A percentile compares a stretch with the other conserved stretches of the same genome.
These are phyloP conservation scores for Acleris emargana DNA, from an alignment of 2,888 invertebrate genomes.

Conservation along the genomic window DNA sequence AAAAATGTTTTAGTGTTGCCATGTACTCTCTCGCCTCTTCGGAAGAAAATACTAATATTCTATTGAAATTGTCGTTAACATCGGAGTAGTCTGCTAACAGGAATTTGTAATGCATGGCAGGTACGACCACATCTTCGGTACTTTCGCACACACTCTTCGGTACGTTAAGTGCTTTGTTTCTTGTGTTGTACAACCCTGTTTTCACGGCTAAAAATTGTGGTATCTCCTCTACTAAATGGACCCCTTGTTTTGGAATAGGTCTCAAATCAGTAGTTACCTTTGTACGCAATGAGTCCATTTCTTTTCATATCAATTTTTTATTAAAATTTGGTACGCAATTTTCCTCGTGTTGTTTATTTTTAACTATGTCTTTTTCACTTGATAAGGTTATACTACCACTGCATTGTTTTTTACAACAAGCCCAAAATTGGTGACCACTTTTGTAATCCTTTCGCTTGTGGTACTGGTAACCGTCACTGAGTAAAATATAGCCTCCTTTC, in stretches of 20 bases:
- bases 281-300: slow-evolving; percentile 6
- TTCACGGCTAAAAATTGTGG: slow-evolving; percentile 8
- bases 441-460: slow-evolving; percentile 2
- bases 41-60: slow-evolving; percentile 15
- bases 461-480: not conserved
- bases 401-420: no score
- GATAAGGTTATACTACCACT: not conserved
- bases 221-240: slow-evolving; percentile 14
- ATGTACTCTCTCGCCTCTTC: slow-evolving; percentile 2
- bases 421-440: slow-evolving; percentile 3
- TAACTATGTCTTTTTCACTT: slow-evolving; percentile 2
- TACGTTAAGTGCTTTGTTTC: no score
- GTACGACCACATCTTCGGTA: not conserved
- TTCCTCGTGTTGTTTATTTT: slow-evolving; percentile 7
- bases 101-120: not conserved
- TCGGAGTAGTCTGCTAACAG: slow-evolving; percentile 5
- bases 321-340: not conserved
- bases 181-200: not conserved
- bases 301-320: slow-evolving; percentile 8
- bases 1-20: slow-evolving; percentile 7
- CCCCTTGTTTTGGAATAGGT: slow-evolving; percentile 10
- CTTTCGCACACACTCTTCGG: no score
- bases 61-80: slow-evolving; percentile 5
- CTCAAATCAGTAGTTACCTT: slow-evolving; percentile 11
- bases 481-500: not conserved